phyloP scores from a whole-genome alignment of 2,888 invertebrate species.

The Lucinisca nassula region DNA sequence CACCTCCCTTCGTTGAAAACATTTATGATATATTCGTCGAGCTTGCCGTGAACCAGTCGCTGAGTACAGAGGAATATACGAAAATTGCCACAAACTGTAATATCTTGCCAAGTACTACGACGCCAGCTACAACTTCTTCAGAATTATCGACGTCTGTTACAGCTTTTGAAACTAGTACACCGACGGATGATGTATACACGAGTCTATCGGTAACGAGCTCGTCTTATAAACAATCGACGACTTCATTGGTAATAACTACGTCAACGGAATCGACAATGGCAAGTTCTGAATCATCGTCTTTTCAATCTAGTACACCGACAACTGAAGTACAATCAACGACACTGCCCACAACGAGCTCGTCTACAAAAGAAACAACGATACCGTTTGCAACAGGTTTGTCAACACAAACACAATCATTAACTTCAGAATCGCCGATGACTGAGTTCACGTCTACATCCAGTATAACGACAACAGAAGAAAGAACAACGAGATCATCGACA shows the following conservation, averaged over 20 bases:
- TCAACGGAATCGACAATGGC: not conserved
- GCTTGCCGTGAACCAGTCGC: not conserved
- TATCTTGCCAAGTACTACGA: not conserved
- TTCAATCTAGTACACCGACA: no score
- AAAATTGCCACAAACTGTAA: not conserved
- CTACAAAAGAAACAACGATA: no score
- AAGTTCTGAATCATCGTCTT: not conserved
- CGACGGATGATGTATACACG: not conserved
- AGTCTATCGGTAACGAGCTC: not conserved
- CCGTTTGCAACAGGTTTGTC: no score
- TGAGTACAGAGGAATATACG: not conserved
- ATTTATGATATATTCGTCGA: not conserved
- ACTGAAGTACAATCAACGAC: no score
- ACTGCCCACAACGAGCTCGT: no score
- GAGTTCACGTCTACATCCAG: not conserved
- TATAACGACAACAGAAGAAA: not conserved
- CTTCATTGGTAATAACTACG: not conserved
- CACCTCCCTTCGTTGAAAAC: not conserved
- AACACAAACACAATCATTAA: no score
- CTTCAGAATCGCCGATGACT: no score
- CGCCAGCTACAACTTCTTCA: not conserved
- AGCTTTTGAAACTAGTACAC: not conserved
- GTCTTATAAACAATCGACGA: not conserved
- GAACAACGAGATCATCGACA: no score
- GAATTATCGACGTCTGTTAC: not conserved